These are phyloP conservation scores for Anadara kagoshimensis DNA, from an alignment of 1,140 invertebrate genomes.

Conservation along the genomic window DNA sequence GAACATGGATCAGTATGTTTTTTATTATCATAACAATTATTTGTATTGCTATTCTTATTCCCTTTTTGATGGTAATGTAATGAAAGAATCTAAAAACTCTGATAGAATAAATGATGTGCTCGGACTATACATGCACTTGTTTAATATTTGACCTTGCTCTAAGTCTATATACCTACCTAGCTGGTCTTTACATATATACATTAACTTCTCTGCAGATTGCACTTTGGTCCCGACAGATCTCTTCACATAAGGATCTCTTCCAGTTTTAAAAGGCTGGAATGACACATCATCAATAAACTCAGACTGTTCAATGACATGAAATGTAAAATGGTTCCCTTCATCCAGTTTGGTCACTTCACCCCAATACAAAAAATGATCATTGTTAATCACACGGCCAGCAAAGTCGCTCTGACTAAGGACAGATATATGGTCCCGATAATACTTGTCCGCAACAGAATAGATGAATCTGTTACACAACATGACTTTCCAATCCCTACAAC, in stretches of 20 bases:
- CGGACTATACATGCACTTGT: no score
- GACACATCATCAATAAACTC: conserved; percentile 99
- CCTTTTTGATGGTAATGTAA: no score
- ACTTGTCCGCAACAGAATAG: conserved; percentile 95
- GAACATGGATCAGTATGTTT: no score
- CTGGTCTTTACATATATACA: conserved; percentile 99
- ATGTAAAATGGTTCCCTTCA: conserved; percentile 92
- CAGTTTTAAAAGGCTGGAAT: conserved; percentile 97
- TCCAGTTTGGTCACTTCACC: conserved; percentile 94
- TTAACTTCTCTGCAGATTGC: conserved; percentile 95
- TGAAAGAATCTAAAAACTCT: no score
- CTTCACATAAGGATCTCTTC: conserved; percentile 96
- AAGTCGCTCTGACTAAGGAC: conserved; percentile 96
- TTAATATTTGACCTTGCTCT: no score
- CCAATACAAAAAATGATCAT: conserved; percentile 99
- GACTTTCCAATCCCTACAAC: conserved; percentile 97
- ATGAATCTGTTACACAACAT: conserved; percentile 98
- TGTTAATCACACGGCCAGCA: conserved; percentile 97
- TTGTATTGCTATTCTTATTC: no score
- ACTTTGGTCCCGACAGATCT: conserved; percentile 93
- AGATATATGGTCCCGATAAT: conserved; percentile 97
- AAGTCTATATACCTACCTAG: conserved; percentile 80
- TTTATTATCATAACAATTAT: no score
- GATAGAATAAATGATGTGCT: no score
- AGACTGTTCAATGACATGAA: conserved; percentile 97